These are phyloP conservation scores for Cybosia mesomella DNA, from an alignment of 2,888 invertebrate species.

Conservation along the genomic window DNA sequence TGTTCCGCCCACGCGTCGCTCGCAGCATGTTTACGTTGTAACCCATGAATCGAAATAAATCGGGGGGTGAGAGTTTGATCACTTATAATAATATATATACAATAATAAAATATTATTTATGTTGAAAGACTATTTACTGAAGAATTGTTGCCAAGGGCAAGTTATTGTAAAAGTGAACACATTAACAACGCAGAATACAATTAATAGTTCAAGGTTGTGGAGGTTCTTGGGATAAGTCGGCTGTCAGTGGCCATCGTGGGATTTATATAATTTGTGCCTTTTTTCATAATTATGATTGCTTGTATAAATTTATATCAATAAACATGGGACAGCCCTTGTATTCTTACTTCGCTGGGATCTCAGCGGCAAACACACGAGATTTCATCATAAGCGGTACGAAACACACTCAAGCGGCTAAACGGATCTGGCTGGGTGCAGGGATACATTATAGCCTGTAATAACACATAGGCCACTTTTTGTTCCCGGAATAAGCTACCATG, in stretches of 20 bases:
- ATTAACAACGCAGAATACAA: background rate
- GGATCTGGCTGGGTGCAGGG: too few relatives aligned
- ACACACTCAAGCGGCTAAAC: too few relatives aligned
- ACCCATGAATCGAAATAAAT: constrained; percentile 70
- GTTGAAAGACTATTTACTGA: constrained; percentile 60
- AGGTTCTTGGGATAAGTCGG: background rate
- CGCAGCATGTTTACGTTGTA: constrained; percentile 73
- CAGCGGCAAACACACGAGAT: background rate
- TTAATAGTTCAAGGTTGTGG: background rate
- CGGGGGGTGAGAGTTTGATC: constrained; percentile 73
- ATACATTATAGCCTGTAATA: too few relatives aligned
- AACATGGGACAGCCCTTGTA: background rate
- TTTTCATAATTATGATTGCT: background rate
- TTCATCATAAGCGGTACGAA: background rate
- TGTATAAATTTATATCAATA: background rate
- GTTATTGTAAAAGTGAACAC: background rate
- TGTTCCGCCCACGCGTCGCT: constrained; percentile 55
- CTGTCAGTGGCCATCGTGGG: background rate
- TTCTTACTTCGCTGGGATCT: background rate
- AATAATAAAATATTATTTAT: constrained; percentile 75
- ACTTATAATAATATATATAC: too few relatives aligned
- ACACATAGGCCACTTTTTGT: too few relatives aligned
- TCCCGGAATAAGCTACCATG: too few relatives aligned
- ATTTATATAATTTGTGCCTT: background rate
- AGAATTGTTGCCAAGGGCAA: constrained; percentile 25